A percentile compares a stretch with the other conserved stretches of the same genome.
These are phyloP conservation scores for Ichneumon xanthorius DNA, from an alignment of 2,888 invertebrate genomes.

Conservation along the genomic window DNA sequence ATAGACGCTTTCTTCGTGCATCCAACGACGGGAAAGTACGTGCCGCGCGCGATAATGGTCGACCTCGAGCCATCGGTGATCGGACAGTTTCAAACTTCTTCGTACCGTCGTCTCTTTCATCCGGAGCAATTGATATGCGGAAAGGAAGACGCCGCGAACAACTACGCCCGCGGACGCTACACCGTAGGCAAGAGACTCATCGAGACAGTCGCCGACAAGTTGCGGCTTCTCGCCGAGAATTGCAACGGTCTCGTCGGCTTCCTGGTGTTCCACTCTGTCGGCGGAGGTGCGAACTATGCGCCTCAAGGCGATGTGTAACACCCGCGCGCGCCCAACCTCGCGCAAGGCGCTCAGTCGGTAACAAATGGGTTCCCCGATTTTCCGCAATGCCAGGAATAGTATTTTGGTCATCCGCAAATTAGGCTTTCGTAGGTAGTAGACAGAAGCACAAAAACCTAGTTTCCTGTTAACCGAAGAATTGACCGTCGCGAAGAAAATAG, in stretches of 20 bases:
- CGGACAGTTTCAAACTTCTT: constrained; percentile 70
- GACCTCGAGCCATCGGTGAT: constrained; percentile 87
- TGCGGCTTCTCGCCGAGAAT: constrained; percentile 80
- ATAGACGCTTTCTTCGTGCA: constrained; percentile 85
- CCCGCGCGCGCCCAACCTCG: neutral
- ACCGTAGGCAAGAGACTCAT: constrained; percentile 86
- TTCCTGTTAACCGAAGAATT: no score
- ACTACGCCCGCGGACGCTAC: constrained; percentile 86
- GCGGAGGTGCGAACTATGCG: constrained; percentile 60
- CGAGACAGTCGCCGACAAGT: constrained; percentile 85
- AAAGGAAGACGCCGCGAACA: constrained; percentile 86
- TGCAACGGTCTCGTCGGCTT: constrained; percentile 76
- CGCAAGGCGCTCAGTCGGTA: neutral
- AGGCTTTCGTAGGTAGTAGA: no score
- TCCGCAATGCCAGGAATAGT: no score
- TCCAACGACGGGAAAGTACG: constrained; percentile 87
- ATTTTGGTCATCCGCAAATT: no score
- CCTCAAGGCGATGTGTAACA: neutral
- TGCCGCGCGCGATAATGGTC: constrained; percentile 86
- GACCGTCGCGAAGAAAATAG: no score
- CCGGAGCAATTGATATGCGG: constrained; percentile 86
- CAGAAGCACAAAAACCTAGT: no score
- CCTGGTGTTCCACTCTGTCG: constrained; percentile 68
- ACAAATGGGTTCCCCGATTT: no score
- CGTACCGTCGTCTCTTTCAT: constrained; percentile 86